phyloP scores from a whole-genome alignment of 1,140 invertebrate species.

The Plutomurus gul region DNA sequence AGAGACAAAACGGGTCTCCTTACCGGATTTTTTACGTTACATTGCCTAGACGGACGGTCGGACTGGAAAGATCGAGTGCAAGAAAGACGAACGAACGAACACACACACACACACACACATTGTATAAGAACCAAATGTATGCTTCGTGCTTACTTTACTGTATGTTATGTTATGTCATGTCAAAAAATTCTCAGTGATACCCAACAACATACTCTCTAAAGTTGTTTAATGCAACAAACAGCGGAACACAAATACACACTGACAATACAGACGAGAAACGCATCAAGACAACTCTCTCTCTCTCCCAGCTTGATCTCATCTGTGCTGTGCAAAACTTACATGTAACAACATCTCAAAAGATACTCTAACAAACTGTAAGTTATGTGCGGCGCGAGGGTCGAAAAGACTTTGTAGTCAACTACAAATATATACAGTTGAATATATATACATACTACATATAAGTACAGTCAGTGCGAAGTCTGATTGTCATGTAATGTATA shows the following conservation, averaged over 20 bases:
- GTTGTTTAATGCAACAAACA: neutral
- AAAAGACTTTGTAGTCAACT: neutral
- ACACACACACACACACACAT: neutral
- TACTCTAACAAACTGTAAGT: neutral
- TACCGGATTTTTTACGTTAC: neutral
- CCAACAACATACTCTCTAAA: neutral
- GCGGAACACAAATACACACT: neutral
- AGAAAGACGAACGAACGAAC: constrained; percentile 9
- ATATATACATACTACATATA: neutral
- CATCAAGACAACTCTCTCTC: neutral
- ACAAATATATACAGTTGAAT: neutral
- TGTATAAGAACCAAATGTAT: neutral
- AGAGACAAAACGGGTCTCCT: constrained; percentile 31
- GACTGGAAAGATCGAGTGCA: constrained; percentile 10
- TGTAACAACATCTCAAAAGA: neutral
- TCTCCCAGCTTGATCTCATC: neutral
- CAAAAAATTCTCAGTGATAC: neutral
- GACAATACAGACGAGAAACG: neutral
- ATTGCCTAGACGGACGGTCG: constrained; percentile 5
- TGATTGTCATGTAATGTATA: no score
- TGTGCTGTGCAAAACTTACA: neutral
- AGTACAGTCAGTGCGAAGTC: no score
- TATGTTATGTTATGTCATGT: constrained; percentile 3
- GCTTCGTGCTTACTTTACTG: neutral
- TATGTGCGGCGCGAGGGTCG: neutral